phyloP scores from a whole-genome alignment of 2,797 vertebrate species.

The Leuciscus waleckii region DNA sequence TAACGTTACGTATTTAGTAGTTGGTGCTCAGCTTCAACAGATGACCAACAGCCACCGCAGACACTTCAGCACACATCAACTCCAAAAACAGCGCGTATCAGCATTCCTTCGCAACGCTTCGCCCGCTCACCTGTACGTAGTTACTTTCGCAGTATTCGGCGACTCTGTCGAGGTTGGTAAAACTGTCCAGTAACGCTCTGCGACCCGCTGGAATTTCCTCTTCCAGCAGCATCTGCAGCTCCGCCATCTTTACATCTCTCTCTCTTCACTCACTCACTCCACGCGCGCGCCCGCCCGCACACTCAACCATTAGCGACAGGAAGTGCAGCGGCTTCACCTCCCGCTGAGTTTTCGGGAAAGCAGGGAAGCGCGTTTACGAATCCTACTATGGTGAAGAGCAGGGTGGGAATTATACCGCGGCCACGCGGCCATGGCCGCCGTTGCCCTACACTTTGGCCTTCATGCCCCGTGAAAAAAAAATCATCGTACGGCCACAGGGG shows the following conservation, averaged over 20 bases:
- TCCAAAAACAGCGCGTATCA: background rate
- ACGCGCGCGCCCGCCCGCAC: slow-evolving; percentile 17
- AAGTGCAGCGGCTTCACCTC: slow-evolving; percentile 50
- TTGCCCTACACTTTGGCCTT: no score
- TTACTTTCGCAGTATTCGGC: slow-evolving; percentile 95
- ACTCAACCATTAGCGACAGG: slow-evolving; percentile 45
- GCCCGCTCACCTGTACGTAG: slow-evolving; percentile 89
- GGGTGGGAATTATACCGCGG: no score
- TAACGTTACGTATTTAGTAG: background rate
- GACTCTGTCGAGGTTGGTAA: slow-evolving; percentile 89
- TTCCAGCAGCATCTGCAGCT: slow-evolving; percentile 95
- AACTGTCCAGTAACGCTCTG: slow-evolving; percentile 89
- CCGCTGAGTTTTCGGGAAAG: slow-evolving; percentile 12
- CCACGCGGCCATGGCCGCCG: no score
- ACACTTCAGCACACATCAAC: background rate
- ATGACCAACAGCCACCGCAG: slow-evolving; percentile 30
- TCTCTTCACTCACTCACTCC: background rate
- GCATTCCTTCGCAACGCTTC: background rate
- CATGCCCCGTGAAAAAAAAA: no score
- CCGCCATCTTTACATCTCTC: slow-evolving; percentile 94
- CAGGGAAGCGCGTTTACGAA: background rate
- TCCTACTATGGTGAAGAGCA: background rate
- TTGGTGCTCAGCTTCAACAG: slow-evolving; percentile 29
- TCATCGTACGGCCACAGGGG: no score
- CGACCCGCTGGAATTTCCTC: slow-evolving; percentile 94